phyloP scores from a whole-genome alignment of 2,888 invertebrate genomes.

The Leptinotarsa haldemani region DNA sequence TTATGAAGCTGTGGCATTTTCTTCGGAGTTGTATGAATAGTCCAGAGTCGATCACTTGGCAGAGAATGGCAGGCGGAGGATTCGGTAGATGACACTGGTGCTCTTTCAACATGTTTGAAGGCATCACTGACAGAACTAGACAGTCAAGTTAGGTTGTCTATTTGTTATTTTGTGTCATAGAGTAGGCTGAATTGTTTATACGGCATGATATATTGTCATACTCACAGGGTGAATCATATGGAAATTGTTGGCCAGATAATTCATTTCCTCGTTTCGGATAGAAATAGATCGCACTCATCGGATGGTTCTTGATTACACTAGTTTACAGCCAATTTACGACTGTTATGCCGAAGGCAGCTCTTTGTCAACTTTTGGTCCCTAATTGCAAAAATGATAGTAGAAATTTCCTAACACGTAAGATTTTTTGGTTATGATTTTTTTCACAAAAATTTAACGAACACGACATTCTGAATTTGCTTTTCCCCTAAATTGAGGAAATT shows the following conservation, averaged over 20 bases:
- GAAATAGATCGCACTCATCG: slow-evolving; percentile 38
- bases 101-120: not conserved
- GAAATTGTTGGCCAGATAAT: slow-evolving; percentile 44
- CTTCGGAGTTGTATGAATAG: slow-evolving; percentile 41
- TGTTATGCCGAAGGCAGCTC: too few relatives aligned
- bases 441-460: too few relatives aligned
- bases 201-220: not conserved
- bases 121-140: not conserved
- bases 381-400: too few relatives aligned
- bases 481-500: too few relatives aligned
- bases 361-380: too few relatives aligned
- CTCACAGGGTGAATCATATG: slow-evolving; percentile 51
- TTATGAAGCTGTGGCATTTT: slow-evolving; percentile 28
- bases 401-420: too few relatives aligned
- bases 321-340: too few relatives aligned
- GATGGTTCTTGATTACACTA: slow-evolving; percentile 32
- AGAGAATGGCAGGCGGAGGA: slow-evolving; percentile 6
- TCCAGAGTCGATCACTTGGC: slow-evolving; percentile 42
- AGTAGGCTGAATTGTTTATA: too few relatives aligned
- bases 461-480: too few relatives aligned
- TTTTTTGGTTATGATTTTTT: too few relatives aligned
- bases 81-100: slow-evolving; percentile 17
- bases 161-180: not conserved
- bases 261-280: slow-evolving; percentile 43
- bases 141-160: not conserved